Evolutionary conservation across 2,888 invertebrate species (phyloP).

Genomic region (Amblyteles armatorius): DNA sequence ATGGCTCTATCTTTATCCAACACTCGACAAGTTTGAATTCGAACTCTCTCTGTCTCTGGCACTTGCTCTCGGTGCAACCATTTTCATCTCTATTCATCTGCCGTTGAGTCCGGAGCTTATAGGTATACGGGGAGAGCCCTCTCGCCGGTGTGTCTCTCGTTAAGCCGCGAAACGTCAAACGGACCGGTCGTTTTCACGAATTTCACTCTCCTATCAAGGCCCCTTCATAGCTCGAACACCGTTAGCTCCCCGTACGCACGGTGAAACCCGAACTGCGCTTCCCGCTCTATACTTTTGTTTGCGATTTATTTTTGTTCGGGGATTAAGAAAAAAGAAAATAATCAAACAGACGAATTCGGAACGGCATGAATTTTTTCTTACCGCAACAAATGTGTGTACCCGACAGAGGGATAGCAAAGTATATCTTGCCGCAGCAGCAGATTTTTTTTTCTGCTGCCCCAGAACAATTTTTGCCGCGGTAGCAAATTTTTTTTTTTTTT

Average conservation of each 20-base stretch:
- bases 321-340: background rate
- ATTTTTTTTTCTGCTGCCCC: too few relatives aligned
- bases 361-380: background rate
- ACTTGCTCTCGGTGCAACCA: background rate
- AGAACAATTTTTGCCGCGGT: too few relatives aligned
- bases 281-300: background rate
- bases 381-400: too few relatives aligned
- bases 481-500: too few relatives aligned
- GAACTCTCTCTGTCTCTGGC: slow-evolving; percentile 4
- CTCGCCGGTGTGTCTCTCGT: slow-evolving; percentile 39
- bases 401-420: too few relatives aligned
- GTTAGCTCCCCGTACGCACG: background rate
- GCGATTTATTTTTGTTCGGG: slow-evolving; percentile 1
- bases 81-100: slow-evolving; percentile 46
- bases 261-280: background rate
- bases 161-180: slow-evolving; percentile 58
- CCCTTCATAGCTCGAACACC: slow-evolving; percentile 6
- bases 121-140: background rate
- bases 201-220: slow-evolving; percentile 35
- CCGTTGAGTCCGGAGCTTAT: slow-evolving; percentile 35
- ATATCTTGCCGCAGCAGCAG: too few relatives aligned
- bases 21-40: slow-evolving; percentile 15
- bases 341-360: background rate
- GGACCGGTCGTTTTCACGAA: slow-evolving; percentile 58
- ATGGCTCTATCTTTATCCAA: background rate